phyloP scores from a whole-genome alignment of 2,797 vertebrate genomes.

The Lithobates sylvaticus region DNA sequence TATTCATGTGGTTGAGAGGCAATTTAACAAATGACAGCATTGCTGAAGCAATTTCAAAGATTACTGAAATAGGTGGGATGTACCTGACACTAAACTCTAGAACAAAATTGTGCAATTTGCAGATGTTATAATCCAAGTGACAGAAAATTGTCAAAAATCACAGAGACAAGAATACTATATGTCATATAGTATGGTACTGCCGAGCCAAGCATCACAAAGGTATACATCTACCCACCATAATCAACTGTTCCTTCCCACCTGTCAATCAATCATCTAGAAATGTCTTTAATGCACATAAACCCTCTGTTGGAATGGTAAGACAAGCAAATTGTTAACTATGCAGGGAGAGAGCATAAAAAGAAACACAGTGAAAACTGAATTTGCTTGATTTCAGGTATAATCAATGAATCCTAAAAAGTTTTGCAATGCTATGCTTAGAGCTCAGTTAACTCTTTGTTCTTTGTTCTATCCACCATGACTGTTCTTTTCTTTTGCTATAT shows the following conservation, averaged over 20 bases:
- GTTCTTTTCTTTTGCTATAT: neutral
- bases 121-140: conserved; percentile 36
- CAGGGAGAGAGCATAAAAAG: neutral
- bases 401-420: neutral
- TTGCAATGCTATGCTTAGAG: conserved; percentile 1
- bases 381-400: neutral
- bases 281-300: conserved; percentile 20
- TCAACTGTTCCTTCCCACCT: neutral
- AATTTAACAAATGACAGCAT: conserved; percentile 50
- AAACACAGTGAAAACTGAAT: neutral
- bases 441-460: neutral
- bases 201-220: neutral
- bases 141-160: conserved; percentile 43
- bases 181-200: neutral
- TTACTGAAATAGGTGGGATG: conserved; percentile 44
- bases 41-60: conserved; percentile 39
- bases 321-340: neutral
- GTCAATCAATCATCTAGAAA: conserved; percentile 6
- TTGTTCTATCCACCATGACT: neutral
- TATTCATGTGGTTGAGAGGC: conserved; percentile 37
- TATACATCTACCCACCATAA: conserved; percentile 5
- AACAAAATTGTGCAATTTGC: conserved; percentile 33
- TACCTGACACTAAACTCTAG: conserved; percentile 46
- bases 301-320: neutral
- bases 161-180: neutral